Evolutionary conservation across 2,113 vertebrate species (phyloP).

Genomic region (Brienomyrus longianalis): DNA sequence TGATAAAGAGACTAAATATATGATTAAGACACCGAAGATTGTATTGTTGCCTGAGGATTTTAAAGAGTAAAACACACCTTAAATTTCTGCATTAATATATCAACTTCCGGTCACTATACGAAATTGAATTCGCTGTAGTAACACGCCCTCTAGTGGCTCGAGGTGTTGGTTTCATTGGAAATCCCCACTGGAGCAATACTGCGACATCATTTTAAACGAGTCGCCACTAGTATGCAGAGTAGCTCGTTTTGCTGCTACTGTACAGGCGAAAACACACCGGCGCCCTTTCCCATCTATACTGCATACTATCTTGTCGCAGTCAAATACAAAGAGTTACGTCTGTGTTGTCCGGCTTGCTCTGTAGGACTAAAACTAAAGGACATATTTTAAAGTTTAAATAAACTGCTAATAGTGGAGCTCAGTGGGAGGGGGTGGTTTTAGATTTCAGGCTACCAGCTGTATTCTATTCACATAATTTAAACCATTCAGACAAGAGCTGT

Average conservation of each 20-base stretch:
- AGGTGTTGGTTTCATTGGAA: background rate
- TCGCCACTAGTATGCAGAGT: background rate
- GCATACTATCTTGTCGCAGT: background rate
- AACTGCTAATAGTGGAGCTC: background rate
- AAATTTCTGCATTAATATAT: background rate
- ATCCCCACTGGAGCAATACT: background rate
- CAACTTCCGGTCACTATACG: background rate
- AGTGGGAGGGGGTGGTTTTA: background rate
- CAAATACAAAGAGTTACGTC: background rate
- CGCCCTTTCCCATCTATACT: background rate
- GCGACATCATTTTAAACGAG: background rate
- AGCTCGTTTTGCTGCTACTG: background rate
- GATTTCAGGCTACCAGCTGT: background rate
- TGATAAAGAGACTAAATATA: background rate
- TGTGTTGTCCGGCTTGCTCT: background rate
- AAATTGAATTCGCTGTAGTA: background rate
- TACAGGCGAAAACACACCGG: background rate
- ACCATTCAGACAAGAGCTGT: background rate
- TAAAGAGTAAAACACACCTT: background rate
- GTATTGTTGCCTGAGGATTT: background rate
- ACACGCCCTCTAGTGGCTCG: background rate
- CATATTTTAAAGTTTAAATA: background rate
- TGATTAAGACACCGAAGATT: background rate
- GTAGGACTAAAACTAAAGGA: background rate
- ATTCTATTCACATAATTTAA: slow-evolving; percentile 4